Base-by-base conservation (phyloP, 2,888 invertebrate genomes). In the Dolichomitus sp. region DNA sequence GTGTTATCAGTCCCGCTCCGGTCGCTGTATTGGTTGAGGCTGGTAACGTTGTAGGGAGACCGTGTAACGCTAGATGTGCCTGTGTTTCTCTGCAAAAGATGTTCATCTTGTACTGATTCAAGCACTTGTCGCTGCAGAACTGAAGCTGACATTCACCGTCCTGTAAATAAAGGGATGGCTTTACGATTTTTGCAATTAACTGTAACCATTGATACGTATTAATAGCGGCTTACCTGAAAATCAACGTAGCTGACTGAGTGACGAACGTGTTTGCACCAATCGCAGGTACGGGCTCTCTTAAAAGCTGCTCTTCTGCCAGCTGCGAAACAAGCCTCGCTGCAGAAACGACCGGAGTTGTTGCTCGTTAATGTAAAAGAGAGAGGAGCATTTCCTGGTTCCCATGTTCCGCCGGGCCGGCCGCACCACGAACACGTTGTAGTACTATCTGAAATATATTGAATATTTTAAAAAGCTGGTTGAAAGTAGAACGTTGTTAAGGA, bases 81-180 rank as follows among this genome's bases (percentile, higher is more conserved):
- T 98, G 97, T 5, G 98, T 98, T 94, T 98, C 98, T 69, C 97
- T 96, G 94, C 98, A 98, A 94, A 99, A 99, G 86, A 98, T 98
- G 93, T 98, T 98, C 98, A 99, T 98, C 95, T 99, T 98, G 95
- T 98, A 99, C 94, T 98, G 98, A 92, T 98, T 98, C 87, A 98
- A 95, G 91, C 98, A 99, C 95, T 98, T 98, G 93, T 98, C 98
- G 63, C 98, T 98, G 94, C 96, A 97, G 93, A 98, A 98, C 94
- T 98, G 98, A 61, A 98, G 95, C 91, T 98, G 98, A 27, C 97
- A 97, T 86, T 98, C 97, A 59, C 98, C 98, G 91, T 98, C 98
- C 95, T 98, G 96, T 45, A 92, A 91, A 30, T 14, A 54, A 4
- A 33, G 27, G 70, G 14, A 19, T 37, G 17, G 23, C 3, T 70